phyloP scores from a whole-genome alignment of 2,113 vertebrate genomes.

The Pelodiscus sinensis region DNA sequence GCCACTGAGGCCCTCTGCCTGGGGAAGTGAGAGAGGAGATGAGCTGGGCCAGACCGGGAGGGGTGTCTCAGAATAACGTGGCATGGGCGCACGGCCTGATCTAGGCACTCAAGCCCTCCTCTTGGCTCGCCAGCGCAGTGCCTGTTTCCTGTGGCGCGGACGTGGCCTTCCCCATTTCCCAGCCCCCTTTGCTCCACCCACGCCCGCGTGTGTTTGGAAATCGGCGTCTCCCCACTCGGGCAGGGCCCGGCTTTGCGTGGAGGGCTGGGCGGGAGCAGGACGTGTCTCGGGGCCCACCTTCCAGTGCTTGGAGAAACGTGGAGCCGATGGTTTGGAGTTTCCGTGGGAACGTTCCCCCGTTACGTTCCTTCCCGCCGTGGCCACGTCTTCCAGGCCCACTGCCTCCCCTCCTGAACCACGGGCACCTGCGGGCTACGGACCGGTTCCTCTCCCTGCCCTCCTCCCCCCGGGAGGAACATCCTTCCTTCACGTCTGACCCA shows the following conservation, averaged over 20 bases:
- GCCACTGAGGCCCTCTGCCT: background rate
- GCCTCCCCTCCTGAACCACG: background rate
- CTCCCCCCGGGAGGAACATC: background rate
- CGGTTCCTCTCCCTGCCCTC: background rate
- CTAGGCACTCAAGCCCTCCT: background rate
- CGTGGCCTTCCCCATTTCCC: background rate
- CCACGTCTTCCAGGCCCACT: background rate
- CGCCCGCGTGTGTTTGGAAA: background rate
- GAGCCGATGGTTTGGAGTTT: background rate
- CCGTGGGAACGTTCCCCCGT: rapidly evolving
- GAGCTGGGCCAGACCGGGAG: background rate
- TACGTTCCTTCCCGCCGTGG: background rate
- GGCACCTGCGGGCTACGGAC: background rate
- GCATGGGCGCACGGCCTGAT: background rate
- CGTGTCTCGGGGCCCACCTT: background rate
- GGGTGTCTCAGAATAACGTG: rapidly evolving
- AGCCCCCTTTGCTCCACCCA: background rate
- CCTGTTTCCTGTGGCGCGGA: background rate
- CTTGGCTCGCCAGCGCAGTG: background rate
- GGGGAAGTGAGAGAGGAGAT: background rate
- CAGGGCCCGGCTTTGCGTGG: background rate
- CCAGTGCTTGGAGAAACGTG: background rate
- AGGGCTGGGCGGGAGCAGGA: background rate
- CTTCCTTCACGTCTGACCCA: background rate
- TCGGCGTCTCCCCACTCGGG: background rate